These are phyloP conservation scores for Drosophila engyochracea DNA, from an alignment of 2,888 invertebrate genomes.

Conservation along the genomic window DNA sequence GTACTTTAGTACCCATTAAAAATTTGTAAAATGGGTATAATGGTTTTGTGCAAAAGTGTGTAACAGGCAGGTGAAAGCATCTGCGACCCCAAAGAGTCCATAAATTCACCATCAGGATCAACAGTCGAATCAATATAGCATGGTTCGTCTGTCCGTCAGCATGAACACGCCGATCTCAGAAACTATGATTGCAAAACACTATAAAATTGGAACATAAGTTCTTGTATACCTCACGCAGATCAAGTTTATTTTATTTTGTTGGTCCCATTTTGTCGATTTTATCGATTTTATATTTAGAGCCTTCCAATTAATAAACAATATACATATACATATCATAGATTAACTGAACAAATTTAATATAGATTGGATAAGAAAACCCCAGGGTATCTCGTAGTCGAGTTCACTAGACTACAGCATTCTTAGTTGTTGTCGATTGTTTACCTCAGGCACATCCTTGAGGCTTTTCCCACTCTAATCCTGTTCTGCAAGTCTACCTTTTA, in stretches of 20 bases:
- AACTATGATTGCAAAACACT: background rate
- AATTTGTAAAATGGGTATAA: background rate
- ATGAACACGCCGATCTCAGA: background rate
- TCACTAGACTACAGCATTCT: background rate
- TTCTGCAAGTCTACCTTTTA: slow-evolving; percentile 13
- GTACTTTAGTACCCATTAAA: background rate
- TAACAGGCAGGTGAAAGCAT: background rate
- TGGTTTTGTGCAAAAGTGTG: background rate
- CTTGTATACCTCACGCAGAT: background rate
- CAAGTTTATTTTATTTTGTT: background rate
- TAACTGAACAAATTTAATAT: background rate
- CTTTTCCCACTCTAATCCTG: slow-evolving; percentile 9
- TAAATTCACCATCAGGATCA: background rate
- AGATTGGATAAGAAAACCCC: background rate
- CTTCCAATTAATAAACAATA: too few species aligned
- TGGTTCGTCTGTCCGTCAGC: background rate
- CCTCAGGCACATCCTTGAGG: slow-evolving; percentile 1
- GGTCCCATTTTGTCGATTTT: background rate
- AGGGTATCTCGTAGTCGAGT: background rate
- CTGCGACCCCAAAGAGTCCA: background rate
- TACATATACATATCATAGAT: background rate
- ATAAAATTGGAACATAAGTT: background rate
- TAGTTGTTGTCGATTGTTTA: background rate
- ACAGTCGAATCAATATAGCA: background rate
- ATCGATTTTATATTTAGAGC: background rate